A percentile compares a stretch with the other conserved stretches of the same genome.
Evolutionary conservation across 2,888 invertebrate species (phyloP).

Genomic region (Drosophila anomelani): DNA sequence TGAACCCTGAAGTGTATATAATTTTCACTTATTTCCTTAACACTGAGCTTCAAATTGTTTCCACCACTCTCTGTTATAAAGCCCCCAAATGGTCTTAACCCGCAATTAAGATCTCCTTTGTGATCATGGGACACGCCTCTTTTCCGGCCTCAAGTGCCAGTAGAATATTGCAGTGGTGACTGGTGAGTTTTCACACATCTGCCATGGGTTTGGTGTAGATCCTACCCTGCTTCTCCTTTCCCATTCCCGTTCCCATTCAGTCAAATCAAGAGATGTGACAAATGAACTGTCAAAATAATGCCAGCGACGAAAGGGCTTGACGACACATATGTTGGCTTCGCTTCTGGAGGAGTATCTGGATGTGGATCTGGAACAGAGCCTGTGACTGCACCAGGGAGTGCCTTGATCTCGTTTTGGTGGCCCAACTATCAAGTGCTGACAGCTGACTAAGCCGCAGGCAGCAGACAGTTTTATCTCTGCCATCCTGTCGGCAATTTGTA

Average conservation of each 20-base stretch:
- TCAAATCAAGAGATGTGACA: constrained; percentile 74
- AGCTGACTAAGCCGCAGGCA: constrained; percentile 70
- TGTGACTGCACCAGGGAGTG: constrained; percentile 57
- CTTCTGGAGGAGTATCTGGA: constrained; percentile 21
- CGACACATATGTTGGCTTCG: constrained; percentile 58
- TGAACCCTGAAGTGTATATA: no score
- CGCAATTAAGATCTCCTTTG: constrained; percentile 43
- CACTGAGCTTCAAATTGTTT: background rate
- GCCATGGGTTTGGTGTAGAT: constrained; percentile 17
- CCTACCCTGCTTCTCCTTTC: constrained; percentile 17
- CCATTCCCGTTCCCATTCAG: constrained; percentile 46
- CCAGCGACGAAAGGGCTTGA: constrained; percentile 67
- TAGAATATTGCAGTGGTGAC: constrained; percentile 25
- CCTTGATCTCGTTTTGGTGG: constrained; percentile 42
- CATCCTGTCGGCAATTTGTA: constrained; percentile 47
- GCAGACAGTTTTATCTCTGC: constrained; percentile 56
- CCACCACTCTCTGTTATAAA: background rate
- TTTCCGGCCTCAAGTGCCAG: constrained; percentile 24
- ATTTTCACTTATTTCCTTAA: no score
- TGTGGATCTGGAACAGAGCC: constrained; percentile 7
- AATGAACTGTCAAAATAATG: constrained; percentile 78
- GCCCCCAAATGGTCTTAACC: constrained; percentile 12
- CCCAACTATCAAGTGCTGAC: constrained; percentile 62
- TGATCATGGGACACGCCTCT: constrained; percentile 37
- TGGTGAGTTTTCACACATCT: constrained; percentile 37